Conservation (phyloP, 2,888 invertebrate genomes). For the Chouioia cunea region DNA sequence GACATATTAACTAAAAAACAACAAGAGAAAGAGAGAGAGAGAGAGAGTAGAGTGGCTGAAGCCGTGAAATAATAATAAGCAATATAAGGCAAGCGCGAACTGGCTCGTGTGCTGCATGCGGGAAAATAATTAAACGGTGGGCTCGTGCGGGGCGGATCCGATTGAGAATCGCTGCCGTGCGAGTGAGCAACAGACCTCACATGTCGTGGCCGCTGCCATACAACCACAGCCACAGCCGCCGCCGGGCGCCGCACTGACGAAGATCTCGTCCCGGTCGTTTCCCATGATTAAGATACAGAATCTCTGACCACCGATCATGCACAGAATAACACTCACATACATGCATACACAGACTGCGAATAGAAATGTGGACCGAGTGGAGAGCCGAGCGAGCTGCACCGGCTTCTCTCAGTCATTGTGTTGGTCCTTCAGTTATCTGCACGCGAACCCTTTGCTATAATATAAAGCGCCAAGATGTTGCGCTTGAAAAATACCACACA, state of each 20-base stretch:
- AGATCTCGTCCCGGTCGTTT: slow-evolving; percentile 29
- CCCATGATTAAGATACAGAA: slow-evolving; percentile 43
- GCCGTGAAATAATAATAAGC: no score
- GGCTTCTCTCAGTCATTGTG: no score
- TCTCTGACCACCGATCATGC: slow-evolving; percentile 25
- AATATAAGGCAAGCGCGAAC: not conserved
- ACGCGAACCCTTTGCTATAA: no score
- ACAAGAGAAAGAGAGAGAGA: no score
- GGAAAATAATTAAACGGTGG: slow-evolving; percentile 23
- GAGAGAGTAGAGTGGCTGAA: no score
- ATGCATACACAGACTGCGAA: not conserved
- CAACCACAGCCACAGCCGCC: not conserved
- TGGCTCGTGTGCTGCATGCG: no score
- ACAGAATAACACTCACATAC: not conserved
- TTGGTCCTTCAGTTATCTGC: no score
- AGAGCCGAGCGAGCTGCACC: no score
- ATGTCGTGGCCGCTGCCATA: slow-evolving; percentile 19
- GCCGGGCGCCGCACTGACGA: not conserved
- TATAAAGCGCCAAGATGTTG: no score
- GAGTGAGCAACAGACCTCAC: slow-evolving; percentile 34
- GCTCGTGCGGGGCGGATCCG: not conserved
- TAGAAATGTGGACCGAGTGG: slow-evolving; percentile 13
- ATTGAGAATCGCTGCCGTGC: slow-evolving; percentile 20
- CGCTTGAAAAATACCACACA: no score
- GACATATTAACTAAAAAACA: no score